A percentile compares a stretch with the other conserved stretches of the same genome.
Conservation (phyloP, 1,140 invertebrate genomes). For the Globodera rostochiensis region DNA sequence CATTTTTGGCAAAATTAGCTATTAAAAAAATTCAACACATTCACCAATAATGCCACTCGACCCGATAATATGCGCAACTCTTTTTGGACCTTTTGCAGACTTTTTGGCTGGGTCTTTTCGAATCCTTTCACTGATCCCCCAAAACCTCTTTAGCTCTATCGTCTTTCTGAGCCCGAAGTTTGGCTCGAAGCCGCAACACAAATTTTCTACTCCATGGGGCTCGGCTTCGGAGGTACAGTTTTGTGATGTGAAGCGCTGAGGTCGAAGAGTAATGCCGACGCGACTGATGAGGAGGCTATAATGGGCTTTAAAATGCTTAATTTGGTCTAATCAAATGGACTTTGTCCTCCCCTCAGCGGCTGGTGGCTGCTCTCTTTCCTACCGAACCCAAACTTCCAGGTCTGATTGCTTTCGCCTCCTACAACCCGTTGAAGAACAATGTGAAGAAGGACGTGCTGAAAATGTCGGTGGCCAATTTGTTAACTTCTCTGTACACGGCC, state of each 20-base stretch:
- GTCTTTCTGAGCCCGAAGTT: conserved; percentile 69
- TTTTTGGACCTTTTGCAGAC: not conserved
- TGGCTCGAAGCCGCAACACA: conserved; percentile 95
- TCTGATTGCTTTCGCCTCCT: conserved; percentile 89
- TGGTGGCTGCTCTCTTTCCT: not conserved
- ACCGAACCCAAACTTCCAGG: conserved; percentile 67
- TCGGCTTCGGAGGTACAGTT: conserved; percentile 78
- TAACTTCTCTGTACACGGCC: conserved; percentile 94
- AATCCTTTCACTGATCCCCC: conserved; percentile 7
- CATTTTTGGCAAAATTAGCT: not conserved
- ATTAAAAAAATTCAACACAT: not conserved
- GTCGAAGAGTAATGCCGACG: conserved; percentile 4
- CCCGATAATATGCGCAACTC: not conserved
- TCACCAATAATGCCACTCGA: not conserved
- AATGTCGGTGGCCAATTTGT: conserved; percentile 89
- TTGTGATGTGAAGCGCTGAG: conserved; percentile 6
- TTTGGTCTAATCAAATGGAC: not conserved
- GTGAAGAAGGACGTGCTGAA: conserved; percentile 89
- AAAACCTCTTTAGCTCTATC: conserved; percentile 49
- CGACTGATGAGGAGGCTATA: not conserved
- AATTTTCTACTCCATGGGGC: conserved; percentile 92
- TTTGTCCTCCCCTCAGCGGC: not conserved
- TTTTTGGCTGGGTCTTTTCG: not conserved
- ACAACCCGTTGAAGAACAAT: conserved; percentile 93
- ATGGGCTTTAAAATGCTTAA: not conserved